These are phyloP conservation scores for Chondrilla cf. caribensis DNA, from an alignment of 37 sponge, comb jelly and placozoan genomes.

Conservation along the genomic window DNA sequence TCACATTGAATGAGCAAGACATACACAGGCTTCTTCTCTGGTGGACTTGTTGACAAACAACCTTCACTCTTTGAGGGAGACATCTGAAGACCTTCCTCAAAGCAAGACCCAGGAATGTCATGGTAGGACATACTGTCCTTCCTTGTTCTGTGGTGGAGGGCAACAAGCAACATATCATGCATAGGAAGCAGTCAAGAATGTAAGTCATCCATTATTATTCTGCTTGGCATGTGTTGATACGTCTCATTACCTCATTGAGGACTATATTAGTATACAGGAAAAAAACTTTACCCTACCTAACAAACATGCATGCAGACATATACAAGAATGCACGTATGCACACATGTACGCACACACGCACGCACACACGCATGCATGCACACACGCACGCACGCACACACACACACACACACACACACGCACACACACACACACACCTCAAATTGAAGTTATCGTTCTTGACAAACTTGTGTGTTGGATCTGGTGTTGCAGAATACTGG, in stretches of 20 bases:
- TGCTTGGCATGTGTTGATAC: too few species aligned
- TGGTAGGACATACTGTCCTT: background rate
- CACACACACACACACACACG: conserved; percentile 19
- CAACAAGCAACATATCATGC: background rate
- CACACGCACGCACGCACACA: conserved; percentile 13
- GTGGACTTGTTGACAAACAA: background rate
- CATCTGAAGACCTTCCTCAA: background rate
- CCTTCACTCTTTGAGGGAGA: conserved; percentile 17
- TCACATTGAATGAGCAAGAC: too few species aligned
- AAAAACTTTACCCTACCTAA: too few species aligned
- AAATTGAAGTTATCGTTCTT: too few species aligned
- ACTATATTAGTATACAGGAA: too few species aligned
- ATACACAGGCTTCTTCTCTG: background rate
- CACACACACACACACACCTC: conserved; percentile 12
- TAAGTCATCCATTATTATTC: too few species aligned
- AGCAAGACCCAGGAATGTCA: conserved; percentile 2
- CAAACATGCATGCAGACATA: too few species aligned
- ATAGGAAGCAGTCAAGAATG: background rate
- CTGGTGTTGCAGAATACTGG: too few species aligned
- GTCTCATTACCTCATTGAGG: too few species aligned
- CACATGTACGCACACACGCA: background rate
- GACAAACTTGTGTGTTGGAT: too few species aligned
- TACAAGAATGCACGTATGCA: background rate
- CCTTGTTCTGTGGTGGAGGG: conserved; percentile 1
- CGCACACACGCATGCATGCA: conserved; percentile 1